These are phyloP conservation scores for Actinopyga echinites DNA, from an alignment of 53 echinoderm and acorn worm species.

Conservation along the genomic window DNA sequence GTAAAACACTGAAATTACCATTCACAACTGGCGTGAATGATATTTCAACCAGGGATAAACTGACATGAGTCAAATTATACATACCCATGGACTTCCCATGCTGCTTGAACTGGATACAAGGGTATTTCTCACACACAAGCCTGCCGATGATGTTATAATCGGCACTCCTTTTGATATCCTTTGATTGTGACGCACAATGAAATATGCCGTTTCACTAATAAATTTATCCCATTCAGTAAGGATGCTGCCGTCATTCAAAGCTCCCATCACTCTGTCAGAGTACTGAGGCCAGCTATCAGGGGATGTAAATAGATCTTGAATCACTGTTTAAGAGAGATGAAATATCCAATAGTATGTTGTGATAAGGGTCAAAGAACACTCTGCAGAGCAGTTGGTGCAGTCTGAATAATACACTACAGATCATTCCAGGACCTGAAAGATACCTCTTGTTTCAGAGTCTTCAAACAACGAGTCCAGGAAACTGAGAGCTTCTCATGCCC, in stretches of 20 bases:
- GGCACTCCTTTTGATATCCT: neutral
- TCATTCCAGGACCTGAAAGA: neutral
- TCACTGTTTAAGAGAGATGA: neutral
- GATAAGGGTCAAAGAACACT: neutral
- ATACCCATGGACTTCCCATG: conserved; percentile 22
- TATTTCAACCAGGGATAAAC: neutral
- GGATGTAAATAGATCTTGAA: neutral
- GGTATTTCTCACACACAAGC: neutral
- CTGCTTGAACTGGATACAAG: neutral
- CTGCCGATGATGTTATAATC: neutral
- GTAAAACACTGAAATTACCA: neutral
- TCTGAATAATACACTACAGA: neutral
- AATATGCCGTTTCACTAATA: neutral
- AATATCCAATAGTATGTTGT: neutral
- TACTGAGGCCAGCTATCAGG: neutral
- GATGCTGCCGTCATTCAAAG: neutral
- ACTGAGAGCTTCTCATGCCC: too few relatives aligned
- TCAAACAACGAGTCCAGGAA: too few relatives aligned
- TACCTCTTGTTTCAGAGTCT: too few relatives aligned
- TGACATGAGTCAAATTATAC: too few relatives aligned
- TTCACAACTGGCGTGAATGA: neutral
- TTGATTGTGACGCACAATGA: neutral
- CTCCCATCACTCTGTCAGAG: conserved; percentile 12
- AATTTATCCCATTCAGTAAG: conserved; percentile 9
- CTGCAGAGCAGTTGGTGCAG: neutral